Conservation (phyloP, 2,797 vertebrate species). For the Cynopterus sphinx region DNA sequence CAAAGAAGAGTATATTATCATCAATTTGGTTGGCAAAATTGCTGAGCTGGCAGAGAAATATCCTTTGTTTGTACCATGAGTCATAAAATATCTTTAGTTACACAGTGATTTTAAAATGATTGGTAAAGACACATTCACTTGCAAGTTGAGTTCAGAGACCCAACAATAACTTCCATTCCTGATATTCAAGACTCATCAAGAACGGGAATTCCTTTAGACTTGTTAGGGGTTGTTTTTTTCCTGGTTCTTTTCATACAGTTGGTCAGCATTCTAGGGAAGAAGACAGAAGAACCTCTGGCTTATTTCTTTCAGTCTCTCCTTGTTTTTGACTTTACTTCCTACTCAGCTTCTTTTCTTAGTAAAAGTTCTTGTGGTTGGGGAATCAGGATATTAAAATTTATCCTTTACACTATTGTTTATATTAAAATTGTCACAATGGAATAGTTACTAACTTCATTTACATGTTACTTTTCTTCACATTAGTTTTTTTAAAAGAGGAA, state of each 20-base stretch:
- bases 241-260: background rate
- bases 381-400: background rate
- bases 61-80: conserved; percentile 87
- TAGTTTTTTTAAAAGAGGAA: conserved; percentile 25
- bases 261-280: background rate
- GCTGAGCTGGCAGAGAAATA: conserved; percentile 99
- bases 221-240: background rate
- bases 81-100: conserved; percentile 22
- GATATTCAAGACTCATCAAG: background rate
- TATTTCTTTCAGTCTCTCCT: background rate
- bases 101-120: conserved; percentile 32
- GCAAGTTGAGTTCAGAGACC: background rate
- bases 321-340: background rate
- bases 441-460: background rate
- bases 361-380: background rate
- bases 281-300: background rate
- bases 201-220: background rate
- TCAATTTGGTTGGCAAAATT: conserved; percentile 94
- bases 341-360: conserved; percentile 10
- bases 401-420: background rate
- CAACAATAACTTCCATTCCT: conserved; percentile 16
- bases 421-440: background rate
- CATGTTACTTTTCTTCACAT: background rate
- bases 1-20: conserved; percentile 92
- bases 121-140: background rate